Evolutionary conservation across 37 sponge, comb jelly and placozoan genomes (phyloP), one percentile per base, ranked within the genome.

Genomic region (Haliclona indistincta): DNA sequence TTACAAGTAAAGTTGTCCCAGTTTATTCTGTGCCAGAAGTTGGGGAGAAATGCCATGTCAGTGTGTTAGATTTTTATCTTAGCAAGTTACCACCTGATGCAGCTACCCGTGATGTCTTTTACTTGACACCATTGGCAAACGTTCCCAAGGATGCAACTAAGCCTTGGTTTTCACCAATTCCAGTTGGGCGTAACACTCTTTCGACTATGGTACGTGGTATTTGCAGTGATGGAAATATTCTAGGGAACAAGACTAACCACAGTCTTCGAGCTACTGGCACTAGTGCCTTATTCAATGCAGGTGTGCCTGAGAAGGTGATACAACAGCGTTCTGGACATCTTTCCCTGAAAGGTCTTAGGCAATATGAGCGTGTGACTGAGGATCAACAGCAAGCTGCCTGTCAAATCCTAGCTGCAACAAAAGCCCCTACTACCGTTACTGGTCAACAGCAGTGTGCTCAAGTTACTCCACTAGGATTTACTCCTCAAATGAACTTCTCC

Each of bases 311-410:
- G 51, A 73, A 64, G 23, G 25, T 74, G 5, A 74, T 82, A 2
- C 67, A 82, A 34, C 64, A 82, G 53, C 38, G 61, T 22, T 75
- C 84, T 20, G 84, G 84, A 6, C 84, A 83, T 29, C 54, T 52
- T 28, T 83, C 76, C 7, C 33, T 83, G 37, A 54, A 63, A 25
- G 42, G 43, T 3, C 67, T 75, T n/a, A 54, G 69, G 1, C 4
- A 30, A 56, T 83, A 83, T 33, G 76, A 83, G 35, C 56, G 76
- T 2, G 52, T 61, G 6, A 45, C 66, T 45, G 68, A 65, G 13
- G 58, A 75, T 25, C 76, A 83, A 39, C 69, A 64, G 1, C 38
- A 43, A 6, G 70, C 67, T 28, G 84, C 68, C 10, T 75, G 63
- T 10, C n/a, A 47, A 11, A 36, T 77, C 38, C 55, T 77, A 2